phyloP scores from a whole-genome alignment of 1,140 invertebrate species.

The Aphelenchoides fujianensis region DNA sequence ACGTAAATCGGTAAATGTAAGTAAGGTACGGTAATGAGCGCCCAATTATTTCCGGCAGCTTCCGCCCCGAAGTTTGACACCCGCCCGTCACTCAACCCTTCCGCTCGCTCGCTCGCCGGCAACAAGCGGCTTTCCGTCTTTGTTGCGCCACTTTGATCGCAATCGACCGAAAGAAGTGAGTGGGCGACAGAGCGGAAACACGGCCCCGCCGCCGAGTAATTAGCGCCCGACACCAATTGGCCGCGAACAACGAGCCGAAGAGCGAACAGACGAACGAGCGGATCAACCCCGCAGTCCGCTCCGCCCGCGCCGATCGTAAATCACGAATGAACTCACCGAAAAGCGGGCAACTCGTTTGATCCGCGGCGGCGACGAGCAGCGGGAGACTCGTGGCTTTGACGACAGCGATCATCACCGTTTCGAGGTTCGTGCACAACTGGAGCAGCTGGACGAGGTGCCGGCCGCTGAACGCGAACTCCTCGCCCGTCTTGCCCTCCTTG shows the following conservation, averaged over 20 bases:
- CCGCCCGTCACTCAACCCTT: too few species aligned
- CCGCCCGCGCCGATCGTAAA: neutral
- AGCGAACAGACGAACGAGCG: too few species aligned
- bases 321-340: constrained; percentile 23
- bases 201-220: neutral
- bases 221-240: too few species aligned
- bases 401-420: constrained; percentile 15
- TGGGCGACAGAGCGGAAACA: neutral
- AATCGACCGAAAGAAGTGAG: neutral
- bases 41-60: neutral
- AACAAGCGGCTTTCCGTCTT: neutral
- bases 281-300: neutral
- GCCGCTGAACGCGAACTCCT: neutral
- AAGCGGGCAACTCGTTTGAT: constrained; percentile 18
- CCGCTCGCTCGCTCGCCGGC: too few species aligned
- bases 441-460: neutral
- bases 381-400: constrained; percentile 14
- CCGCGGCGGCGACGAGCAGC: neutral
- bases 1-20: too few species aligned
- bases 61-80: neutral
- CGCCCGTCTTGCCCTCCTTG: constrained; percentile 4
- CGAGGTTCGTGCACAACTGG: constrained; percentile 23
- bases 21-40: neutral
- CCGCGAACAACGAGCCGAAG: too few species aligned
- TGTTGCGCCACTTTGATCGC: neutral